Evolutionary conservation across 2,113 vertebrate species (phyloP).

Genomic region (Muscicapa adusta): DNA sequence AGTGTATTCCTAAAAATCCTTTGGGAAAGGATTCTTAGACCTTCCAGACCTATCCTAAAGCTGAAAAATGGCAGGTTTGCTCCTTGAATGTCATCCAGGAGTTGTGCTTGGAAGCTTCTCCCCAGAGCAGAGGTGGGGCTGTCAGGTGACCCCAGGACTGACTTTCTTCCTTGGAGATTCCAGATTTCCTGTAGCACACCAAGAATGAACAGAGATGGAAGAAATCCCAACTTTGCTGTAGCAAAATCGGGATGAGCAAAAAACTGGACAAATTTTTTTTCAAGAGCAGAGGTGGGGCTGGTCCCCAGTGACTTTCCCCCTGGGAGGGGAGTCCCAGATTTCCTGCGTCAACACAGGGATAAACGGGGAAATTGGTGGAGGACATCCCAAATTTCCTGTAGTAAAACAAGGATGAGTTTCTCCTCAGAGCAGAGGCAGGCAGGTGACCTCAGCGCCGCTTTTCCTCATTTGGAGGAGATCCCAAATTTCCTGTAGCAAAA

Average conservation of each 20-base stretch:
- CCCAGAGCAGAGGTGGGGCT: neutral
- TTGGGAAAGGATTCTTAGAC: neutral
- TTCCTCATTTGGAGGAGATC: neutral
- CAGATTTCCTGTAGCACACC: neutral
- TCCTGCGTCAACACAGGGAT: neutral
- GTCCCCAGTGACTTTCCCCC: neutral
- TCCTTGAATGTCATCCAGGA: neutral
- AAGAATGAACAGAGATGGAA: neutral
- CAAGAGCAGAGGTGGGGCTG: neutral
- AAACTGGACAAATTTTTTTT: neutral
- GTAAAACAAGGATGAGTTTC: neutral
- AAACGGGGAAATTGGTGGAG: neutral
- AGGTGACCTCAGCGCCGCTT: neutral
- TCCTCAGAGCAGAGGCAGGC: neutral
- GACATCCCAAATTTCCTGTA: neutral
- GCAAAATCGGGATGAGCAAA: neutral
- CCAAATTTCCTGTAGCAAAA: neutral
- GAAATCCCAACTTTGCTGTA: neutral
- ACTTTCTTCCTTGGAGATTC: neutral
- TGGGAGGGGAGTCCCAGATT: neutral
- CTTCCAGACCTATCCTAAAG: neutral
- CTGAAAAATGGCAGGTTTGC: neutral
- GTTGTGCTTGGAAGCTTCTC: neutral
- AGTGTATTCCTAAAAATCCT: neutral
- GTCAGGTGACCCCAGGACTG: neutral